A percentile compares a stretch with the other conserved stretches of the same genome.
Conservation (phyloP, 2,797 vertebrate species). For the Myotis findleyi region DNA sequence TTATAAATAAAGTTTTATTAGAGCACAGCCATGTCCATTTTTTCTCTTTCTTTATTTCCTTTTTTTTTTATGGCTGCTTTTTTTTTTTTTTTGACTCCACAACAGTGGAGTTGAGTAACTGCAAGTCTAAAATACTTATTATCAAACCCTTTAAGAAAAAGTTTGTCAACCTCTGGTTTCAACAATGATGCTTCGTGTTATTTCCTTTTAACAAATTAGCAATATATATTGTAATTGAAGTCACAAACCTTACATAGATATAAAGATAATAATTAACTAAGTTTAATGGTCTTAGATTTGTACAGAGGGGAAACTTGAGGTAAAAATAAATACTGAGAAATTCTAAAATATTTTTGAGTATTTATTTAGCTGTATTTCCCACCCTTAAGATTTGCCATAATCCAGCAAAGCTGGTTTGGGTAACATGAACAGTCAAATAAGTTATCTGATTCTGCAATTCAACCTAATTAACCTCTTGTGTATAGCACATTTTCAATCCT, state of each 20-base stretch:
- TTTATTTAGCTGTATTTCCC: conserved; percentile 52
- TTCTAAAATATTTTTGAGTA: conserved; percentile 44
- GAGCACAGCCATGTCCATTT: neutral
- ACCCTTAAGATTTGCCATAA: conserved; percentile 46
- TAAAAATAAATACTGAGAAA: conserved; percentile 61
- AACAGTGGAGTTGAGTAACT: neutral
- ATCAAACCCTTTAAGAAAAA: conserved; percentile 26
- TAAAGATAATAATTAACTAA: conserved; percentile 59
- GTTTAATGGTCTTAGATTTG: conserved; percentile 49
- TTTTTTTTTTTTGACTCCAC: neutral
- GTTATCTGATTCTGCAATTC: conserved; percentile 11
- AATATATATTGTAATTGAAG: conserved; percentile 22
- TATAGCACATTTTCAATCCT: neutral
- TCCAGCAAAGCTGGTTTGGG: conserved; percentile 59
- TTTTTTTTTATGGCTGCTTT: neutral
- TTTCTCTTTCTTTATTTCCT: neutral
- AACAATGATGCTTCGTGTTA: neutral
- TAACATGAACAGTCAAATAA: conserved; percentile 38
- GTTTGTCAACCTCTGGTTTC: conserved; percentile 19
- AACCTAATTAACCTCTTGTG: conserved; percentile 26
- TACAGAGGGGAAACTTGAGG: neutral
- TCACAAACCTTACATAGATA: conserved; percentile 29
- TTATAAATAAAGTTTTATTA: conserved; percentile 25
- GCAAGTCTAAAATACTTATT: conserved; percentile 29
- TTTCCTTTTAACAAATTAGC: conserved; percentile 39